Evolutionary conservation across 2,888 invertebrate genomes (phyloP).

Genomic region (Phania funesta): DNA sequence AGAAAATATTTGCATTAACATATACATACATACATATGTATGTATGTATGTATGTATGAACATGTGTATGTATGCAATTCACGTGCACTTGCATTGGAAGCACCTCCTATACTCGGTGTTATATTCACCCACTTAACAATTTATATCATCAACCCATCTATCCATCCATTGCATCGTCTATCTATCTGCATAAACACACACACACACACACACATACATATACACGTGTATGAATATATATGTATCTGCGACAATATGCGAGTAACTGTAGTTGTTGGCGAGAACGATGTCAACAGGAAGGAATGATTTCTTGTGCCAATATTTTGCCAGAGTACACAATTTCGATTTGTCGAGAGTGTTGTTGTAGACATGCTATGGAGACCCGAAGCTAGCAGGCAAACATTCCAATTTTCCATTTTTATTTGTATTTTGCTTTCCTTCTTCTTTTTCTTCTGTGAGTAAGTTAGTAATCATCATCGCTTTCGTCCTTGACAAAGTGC

Average conservation of each 20-base stretch:
- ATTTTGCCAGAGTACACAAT: slow-evolving; percentile 80
- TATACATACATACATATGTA: background rate
- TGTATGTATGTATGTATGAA: background rate
- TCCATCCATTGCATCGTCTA: slow-evolving; percentile 2
- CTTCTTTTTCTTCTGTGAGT: slow-evolving; percentile 67
- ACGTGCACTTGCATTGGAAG: background rate
- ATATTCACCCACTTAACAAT: slow-evolving; percentile 1
- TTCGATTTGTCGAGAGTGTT: slow-evolving; percentile 79
- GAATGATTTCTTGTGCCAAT: slow-evolving; percentile 80
- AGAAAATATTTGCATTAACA: slow-evolving; percentile 2
- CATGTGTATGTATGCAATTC: too few relatives aligned
- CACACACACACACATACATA: background rate
- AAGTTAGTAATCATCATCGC: slow-evolving; percentile 48
- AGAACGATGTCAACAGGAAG: slow-evolving; percentile 75
- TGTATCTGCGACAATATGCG: slow-evolving; percentile 30
- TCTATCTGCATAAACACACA: background rate
- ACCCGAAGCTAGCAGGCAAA: slow-evolving; percentile 56
- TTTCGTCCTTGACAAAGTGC: slow-evolving; percentile 68
- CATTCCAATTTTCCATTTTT: slow-evolving; percentile 54
- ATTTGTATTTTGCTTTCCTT: slow-evolving; percentile 65
- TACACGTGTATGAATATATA: background rate
- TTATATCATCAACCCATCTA: slow-evolving; percentile 20
- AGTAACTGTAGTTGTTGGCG: slow-evolving; percentile 52
- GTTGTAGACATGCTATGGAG: slow-evolving; percentile 65
- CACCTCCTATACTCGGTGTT: slow-evolving; percentile 3